These are phyloP conservation scores for Erebia aethiops DNA, from an alignment of 2,888 invertebrate genomes.

Conservation along the genomic window DNA sequence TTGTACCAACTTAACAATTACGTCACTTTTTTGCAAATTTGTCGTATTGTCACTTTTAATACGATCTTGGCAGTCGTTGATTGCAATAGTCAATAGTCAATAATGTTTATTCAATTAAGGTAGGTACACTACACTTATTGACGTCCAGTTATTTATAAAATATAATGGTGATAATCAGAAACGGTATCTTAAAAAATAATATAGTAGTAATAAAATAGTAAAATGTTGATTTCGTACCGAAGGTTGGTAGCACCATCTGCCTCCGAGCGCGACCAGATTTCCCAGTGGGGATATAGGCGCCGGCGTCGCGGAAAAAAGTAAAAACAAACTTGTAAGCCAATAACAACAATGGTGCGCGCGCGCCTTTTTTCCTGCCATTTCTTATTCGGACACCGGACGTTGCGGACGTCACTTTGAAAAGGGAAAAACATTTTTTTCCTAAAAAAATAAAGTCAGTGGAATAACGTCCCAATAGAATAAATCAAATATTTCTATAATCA, in stretches of 20 bases:
- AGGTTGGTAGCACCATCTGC: constrained; percentile 56
- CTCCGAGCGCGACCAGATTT: constrained; percentile 54
- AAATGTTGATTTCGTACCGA: constrained; percentile 42
- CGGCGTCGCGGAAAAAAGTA: constrained; percentile 74
- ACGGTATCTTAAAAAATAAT: no score
- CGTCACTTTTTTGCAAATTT: no score
- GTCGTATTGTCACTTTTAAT: no score
- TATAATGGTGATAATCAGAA: no score
- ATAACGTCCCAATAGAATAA: background rate
- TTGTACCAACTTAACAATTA: no score
- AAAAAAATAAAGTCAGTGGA: background rate
- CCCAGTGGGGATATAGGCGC: constrained; percentile 76
- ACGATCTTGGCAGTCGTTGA: no score
- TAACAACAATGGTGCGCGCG: constrained; percentile 65
- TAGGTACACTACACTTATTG: no score
- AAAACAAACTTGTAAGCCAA: constrained; percentile 73
- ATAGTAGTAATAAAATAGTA: no score
- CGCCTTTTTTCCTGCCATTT: constrained; percentile 73
- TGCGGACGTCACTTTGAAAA: constrained; percentile 53
- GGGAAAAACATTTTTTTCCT: background rate
- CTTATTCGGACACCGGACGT: constrained; percentile 64
- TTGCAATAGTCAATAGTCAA: no score
- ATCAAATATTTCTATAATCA: background rate
- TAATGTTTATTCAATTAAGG: no score
- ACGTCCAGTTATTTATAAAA: no score